Conservation (phyloP, 2,888 invertebrate genomes). For the Platycheirus albimanus region DNA sequence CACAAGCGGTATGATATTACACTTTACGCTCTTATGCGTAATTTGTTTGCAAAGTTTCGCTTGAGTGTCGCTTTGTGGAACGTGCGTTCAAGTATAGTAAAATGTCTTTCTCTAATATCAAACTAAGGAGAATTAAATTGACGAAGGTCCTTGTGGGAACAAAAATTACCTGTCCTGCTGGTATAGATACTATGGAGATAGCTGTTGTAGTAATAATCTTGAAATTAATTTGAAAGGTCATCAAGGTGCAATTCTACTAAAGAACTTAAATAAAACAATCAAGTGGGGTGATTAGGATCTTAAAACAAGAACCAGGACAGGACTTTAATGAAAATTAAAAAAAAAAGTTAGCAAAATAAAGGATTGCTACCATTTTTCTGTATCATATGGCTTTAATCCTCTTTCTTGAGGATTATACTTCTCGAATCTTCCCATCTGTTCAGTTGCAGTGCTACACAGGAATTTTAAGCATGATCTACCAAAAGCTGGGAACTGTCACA, state of each 20-base stretch:
- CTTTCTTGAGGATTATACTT: not conserved
- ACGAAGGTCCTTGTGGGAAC: slow-evolving; percentile 30
- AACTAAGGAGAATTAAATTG: slow-evolving; percentile 61
- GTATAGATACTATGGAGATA: not conserved
- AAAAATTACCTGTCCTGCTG: slow-evolving; percentile 1
- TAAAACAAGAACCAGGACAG: no score
- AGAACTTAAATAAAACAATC: no score
- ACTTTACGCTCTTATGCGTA: slow-evolving; percentile 58
- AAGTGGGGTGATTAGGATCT: no score
- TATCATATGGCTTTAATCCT: no score
- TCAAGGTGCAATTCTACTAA: no score
- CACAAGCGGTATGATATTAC: slow-evolving; percentile 23
- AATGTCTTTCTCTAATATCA: not conserved
- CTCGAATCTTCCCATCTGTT: slow-evolving; percentile 18
- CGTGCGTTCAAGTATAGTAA: slow-evolving; percentile 41
- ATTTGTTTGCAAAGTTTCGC: slow-evolving; percentile 52
- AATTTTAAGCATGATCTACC: slow-evolving; percentile 6
- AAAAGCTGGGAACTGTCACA: not conserved
- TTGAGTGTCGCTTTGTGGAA: slow-evolving; percentile 33
- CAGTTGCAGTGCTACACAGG: not conserved
- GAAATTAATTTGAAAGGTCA: no score
- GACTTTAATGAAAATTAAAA: no score
- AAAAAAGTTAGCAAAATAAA: no score
- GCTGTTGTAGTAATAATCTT: no score
- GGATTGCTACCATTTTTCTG: no score